Conservation (phyloP, 2,888 invertebrate species). For the Minunthozetes semirufus region DNA sequence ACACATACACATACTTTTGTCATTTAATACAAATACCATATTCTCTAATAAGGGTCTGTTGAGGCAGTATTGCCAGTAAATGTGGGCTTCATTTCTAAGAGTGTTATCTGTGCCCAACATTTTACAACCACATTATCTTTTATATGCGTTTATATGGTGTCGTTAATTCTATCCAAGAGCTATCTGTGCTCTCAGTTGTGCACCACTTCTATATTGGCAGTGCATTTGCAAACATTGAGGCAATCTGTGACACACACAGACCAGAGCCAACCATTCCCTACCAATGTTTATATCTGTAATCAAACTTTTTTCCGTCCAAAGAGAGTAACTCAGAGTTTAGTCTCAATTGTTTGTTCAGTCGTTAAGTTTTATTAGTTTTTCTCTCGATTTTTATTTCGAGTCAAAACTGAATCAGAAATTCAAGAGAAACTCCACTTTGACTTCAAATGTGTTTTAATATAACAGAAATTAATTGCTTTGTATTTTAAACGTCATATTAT, state of each 20-base stretch:
- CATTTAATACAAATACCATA: neutral
- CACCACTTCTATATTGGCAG: neutral
- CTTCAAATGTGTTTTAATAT: neutral
- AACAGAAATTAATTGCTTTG: neutral
- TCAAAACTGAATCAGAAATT: no score
- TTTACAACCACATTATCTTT: constrained; percentile 36
- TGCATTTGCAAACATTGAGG: constrained; percentile 9
- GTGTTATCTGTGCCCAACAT: constrained; percentile 20
- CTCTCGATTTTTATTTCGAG: neutral
- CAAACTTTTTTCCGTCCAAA: constrained; percentile 11
- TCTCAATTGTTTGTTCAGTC: constrained; percentile 25
- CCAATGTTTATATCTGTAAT: constrained; percentile 19
- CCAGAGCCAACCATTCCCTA: neutral
- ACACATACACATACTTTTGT: neutral
- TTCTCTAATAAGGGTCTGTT: neutral
- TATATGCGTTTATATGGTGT: constrained; percentile 25
- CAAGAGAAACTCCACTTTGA: no score
- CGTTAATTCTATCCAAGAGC: constrained; percentile 17
- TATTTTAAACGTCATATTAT: neutral
- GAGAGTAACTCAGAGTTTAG: neutral
- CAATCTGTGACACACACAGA: constrained; percentile 16
- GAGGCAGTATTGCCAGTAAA: neutral
- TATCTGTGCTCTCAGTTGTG: neutral
- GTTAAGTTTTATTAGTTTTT: constrained; percentile 21
- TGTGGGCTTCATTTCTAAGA: neutral